A percentile compares a stretch with the other conserved stretches of the same genome.
Evolutionary conservation across 2,797 vertebrate genomes (phyloP).

Genomic region (Alca torda): DNA sequence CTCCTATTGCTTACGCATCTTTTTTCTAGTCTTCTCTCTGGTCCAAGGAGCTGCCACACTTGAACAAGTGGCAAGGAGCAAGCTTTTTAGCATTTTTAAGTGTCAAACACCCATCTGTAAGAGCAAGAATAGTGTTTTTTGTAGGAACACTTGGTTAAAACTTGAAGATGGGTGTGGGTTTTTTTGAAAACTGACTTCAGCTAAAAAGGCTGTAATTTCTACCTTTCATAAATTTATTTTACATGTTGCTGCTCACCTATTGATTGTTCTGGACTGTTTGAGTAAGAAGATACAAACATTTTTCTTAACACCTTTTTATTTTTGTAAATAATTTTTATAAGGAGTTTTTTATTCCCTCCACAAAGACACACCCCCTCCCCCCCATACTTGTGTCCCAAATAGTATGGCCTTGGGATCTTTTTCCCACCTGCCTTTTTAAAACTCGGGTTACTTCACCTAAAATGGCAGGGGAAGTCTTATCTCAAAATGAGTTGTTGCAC

Average conservation of each 20-base stretch:
- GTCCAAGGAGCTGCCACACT: background rate
- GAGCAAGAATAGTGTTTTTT: background rate
- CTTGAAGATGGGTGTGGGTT: background rate
- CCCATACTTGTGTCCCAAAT: fast-evolving
- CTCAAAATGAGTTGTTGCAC: background rate
- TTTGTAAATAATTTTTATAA: background rate
- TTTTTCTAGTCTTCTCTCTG: background rate
- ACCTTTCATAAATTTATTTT: background rate
- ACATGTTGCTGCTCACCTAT: background rate
- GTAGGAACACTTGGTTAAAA: background rate
- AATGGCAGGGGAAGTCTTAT: background rate
- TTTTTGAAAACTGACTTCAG: background rate
- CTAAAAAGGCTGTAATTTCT: fast-evolving
- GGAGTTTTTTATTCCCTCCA: background rate
- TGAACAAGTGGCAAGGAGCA: background rate
- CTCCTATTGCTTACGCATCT: background rate
- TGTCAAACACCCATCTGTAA: background rate
- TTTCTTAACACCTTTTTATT: background rate
- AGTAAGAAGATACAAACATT: background rate
- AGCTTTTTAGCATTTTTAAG: background rate
- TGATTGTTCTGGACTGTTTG: background rate
- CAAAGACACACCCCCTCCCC: too few relatives aligned
- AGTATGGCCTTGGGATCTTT: background rate
- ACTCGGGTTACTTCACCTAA: background rate
- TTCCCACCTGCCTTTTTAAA: background rate